Conservation (phyloP, 2,888 invertebrate genomes). For the Epirrita christyi region DNA sequence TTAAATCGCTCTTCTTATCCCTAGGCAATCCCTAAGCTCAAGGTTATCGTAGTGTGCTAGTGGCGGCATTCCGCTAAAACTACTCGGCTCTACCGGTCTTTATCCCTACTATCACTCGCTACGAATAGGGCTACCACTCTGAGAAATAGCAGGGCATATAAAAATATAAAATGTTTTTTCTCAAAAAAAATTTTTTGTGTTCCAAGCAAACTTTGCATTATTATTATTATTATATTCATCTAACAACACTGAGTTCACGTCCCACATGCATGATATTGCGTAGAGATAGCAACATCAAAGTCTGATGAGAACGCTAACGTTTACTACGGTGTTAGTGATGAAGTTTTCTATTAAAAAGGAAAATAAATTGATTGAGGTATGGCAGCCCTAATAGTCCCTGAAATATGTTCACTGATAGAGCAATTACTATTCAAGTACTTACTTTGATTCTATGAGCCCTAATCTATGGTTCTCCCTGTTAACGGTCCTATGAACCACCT, state of each 20-base stretch:
- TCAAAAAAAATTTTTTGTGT: no score
- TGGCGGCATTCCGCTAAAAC: conserved; percentile 49
- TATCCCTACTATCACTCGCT: conserved; percentile 4
- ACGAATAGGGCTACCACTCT: conserved; percentile 10
- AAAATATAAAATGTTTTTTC: no score
- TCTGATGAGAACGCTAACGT: no score
- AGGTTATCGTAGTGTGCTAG: conserved; percentile 51
- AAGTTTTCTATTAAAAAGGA: no score
- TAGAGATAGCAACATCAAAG: no score
- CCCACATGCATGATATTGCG: no score
- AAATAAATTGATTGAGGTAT: neutral
- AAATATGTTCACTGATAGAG: conserved; percentile 25
- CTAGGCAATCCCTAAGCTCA: conserved; percentile 39
- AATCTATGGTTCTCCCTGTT: conserved; percentile 17
- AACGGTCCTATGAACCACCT: conserved; percentile 4
- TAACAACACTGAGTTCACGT: neutral
- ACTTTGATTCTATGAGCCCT: conserved; percentile 14
- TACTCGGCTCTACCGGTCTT: conserved; percentile 39
- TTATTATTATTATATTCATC: no score
- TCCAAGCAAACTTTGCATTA: no score
- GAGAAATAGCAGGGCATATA: neutral
- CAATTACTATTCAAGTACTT: conserved; percentile 22
- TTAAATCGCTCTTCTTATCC: conserved; percentile 35
- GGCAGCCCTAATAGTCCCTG: conserved; percentile 15
- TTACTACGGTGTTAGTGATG: no score